phyloP scores from a whole-genome alignment of 1,140 invertebrate species.

The Drosophila setifemur region DNA sequence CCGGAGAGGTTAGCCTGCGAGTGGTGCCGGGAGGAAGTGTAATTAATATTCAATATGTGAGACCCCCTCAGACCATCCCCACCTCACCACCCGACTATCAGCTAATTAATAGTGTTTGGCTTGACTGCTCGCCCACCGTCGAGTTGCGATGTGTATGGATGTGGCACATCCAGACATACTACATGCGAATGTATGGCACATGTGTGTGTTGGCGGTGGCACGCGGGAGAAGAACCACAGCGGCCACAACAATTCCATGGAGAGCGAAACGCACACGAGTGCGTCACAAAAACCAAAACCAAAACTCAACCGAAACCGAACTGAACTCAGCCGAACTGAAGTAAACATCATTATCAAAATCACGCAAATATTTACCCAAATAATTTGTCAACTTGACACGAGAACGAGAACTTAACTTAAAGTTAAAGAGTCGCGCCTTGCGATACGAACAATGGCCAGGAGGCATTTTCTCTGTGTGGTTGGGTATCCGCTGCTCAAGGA shows the following conservation, averaged over 20 bases:
- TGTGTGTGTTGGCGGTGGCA: constrained; percentile 20
- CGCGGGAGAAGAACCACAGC: constrained; percentile 60
- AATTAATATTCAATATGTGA: constrained; percentile 78
- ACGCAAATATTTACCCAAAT: constrained; percentile 79
- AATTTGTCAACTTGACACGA: constrained; percentile 78
- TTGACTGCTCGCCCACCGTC: constrained; percentile 28
- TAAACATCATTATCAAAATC: constrained; percentile 75
- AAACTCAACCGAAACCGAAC: constrained; percentile 23
- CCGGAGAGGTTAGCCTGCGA: not conserved
- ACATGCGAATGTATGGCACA: not conserved
- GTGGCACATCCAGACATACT: not conserved
- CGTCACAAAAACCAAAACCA: constrained; percentile 11
- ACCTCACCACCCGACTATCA: constrained; percentile 22
- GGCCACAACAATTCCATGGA: constrained; percentile 46
- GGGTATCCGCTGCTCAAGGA: constrained; percentile 6
- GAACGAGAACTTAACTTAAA: constrained; percentile 57
- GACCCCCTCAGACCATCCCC: not conserved
- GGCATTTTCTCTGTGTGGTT: not conserved
- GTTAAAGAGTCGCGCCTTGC: constrained; percentile 35
- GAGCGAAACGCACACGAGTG: constrained; percentile 11
- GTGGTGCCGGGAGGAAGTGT: constrained; percentile 28
- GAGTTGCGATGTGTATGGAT: constrained; percentile 14
- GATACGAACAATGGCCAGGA: constrained; percentile 9
- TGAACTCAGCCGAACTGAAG: constrained; percentile 8
- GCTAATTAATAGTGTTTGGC: constrained; percentile 68